Conservation (phyloP, 2,888 invertebrate species). For the Geotrupes spiniger region DNA sequence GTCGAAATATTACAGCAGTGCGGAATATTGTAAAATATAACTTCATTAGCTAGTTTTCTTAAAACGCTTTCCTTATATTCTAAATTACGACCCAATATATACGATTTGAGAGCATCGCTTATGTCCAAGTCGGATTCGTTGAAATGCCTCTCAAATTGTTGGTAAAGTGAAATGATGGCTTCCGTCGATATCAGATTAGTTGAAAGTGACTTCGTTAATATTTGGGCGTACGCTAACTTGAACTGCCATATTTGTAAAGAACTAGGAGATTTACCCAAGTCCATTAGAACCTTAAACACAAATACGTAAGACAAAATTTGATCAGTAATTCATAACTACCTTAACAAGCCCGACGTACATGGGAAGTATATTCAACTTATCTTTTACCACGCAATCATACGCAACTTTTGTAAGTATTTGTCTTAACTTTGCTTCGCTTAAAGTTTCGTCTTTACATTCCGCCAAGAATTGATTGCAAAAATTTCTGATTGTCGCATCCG, state of each 20-base stretch:
- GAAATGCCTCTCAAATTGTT: slow-evolving; percentile 55
- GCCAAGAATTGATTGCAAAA: slow-evolving; percentile 68
- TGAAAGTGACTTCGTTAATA: slow-evolving; percentile 42
- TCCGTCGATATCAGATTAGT: slow-evolving; percentile 59
- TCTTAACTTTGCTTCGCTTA: slow-evolving; percentile 54
- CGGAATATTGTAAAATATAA: slow-evolving; percentile 61
- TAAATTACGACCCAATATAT: slow-evolving; percentile 52
- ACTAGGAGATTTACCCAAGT: slow-evolving; percentile 51
- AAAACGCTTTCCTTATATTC: slow-evolving; percentile 44
- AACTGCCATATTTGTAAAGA: slow-evolving; percentile 72
- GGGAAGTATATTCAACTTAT: slow-evolving; percentile 73
- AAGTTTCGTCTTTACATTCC: slow-evolving; percentile 39
- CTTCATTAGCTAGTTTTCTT: slow-evolving; percentile 53
- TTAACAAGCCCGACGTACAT: slow-evolving; percentile 68
- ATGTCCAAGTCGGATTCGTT: slow-evolving; percentile 57
- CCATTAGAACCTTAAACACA: slow-evolving; percentile 37
- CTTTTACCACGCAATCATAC: slow-evolving; percentile 78
- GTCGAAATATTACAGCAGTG: slow-evolving; percentile 29
- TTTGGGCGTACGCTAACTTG: slow-evolving; percentile 60
- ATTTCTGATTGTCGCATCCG: slow-evolving; percentile 66
- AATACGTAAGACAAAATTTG: slow-evolving; percentile 1
- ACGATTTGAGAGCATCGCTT: slow-evolving; percentile 51
- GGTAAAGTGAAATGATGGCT: slow-evolving; percentile 60
- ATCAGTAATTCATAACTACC: slow-evolving; percentile 48
- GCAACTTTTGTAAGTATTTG: slow-evolving; percentile 66